A percentile compares a stretch with the other conserved stretches of the same genome.
Conservation (phyloP, 1,140 invertebrate species). For the Nautilus pompilius region DNA sequence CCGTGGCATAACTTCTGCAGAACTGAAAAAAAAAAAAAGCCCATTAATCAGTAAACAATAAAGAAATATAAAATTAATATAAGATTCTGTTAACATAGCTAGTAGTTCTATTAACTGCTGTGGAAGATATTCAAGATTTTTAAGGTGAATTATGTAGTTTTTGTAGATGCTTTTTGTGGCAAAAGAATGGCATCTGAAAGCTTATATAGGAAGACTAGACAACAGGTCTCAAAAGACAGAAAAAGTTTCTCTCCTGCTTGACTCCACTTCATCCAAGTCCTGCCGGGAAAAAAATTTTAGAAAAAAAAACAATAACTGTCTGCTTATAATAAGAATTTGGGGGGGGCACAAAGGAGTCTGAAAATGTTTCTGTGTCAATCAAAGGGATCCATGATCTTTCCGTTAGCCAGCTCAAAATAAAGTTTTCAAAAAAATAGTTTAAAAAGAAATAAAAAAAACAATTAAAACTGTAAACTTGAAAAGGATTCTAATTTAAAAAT, state of each 20-base stretch:
- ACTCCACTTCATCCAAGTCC: too few species aligned
- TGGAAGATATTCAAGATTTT: background rate
- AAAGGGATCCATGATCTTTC: too few species aligned
- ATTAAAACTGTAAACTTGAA: constrained; percentile 21
- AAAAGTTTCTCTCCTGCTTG: too few species aligned
- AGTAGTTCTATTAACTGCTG: background rate
- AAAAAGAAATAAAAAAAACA: background rate
- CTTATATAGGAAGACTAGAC: background rate
- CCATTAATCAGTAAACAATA: constrained; percentile 3
- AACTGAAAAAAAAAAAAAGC: constrained; percentile 16
- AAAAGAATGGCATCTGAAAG: background rate
- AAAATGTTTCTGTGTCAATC: too few species aligned
- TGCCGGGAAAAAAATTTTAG: too few species aligned
- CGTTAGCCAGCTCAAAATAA: too few species aligned
- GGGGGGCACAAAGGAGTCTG: too few species aligned
- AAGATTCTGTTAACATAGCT: background rate
- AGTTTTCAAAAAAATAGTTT: too few species aligned
- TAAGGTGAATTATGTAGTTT: background rate
- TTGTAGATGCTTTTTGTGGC: background rate
- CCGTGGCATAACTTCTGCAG: constrained; percentile 53
- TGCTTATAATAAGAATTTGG: too few species aligned
- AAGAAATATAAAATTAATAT: background rate
- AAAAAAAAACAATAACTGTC: too few species aligned
- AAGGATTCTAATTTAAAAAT: background rate
- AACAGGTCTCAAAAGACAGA: too few species aligned